These are phyloP conservation scores for Stichopus chloronotus DNA, from an alignment of 35 echinoderm and acorn worm species.

Conservation along the genomic window DNA sequence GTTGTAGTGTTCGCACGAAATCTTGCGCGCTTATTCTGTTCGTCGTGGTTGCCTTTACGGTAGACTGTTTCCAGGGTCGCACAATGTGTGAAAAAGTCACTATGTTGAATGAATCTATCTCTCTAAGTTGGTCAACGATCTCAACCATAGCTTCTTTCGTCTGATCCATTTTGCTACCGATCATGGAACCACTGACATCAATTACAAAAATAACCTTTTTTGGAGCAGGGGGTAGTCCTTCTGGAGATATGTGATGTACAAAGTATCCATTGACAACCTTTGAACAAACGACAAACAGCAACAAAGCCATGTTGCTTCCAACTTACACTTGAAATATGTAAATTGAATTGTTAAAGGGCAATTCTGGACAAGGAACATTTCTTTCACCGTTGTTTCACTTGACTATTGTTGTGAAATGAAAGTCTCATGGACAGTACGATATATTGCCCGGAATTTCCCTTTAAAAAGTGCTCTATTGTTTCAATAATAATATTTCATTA, in stretches of 20 bases:
- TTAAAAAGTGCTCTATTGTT: too few relatives aligned
- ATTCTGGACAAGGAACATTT: too few relatives aligned
- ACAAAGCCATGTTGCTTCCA: background rate
- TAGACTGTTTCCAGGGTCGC: conserved; percentile 20
- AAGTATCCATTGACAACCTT: conserved; percentile 73
- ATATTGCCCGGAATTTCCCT: too few relatives aligned
- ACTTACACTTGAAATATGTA: too few relatives aligned
- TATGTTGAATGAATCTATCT: conserved; percentile 77
- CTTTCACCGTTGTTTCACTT: too few relatives aligned
- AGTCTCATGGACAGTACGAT: too few relatives aligned
- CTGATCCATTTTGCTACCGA: conserved; percentile 63
- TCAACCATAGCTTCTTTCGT: conserved; percentile 73
- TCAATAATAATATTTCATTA: too few relatives aligned
- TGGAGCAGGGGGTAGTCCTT: conserved; percentile 54
- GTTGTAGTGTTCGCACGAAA: conserved; percentile 30
- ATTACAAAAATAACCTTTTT: conserved; percentile 89
- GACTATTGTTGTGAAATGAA: too few relatives aligned
- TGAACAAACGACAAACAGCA: background rate
- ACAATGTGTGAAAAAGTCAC: conserved; percentile 64
- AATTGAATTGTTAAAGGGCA: too few relatives aligned
- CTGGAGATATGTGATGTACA: conserved; percentile 83
- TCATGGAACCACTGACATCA: conserved; percentile 93
- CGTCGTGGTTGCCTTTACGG: conserved; percentile 4
- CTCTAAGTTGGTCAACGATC: conserved; percentile 75
- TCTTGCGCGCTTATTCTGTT: conserved; percentile 43